Evolutionary conservation across 2,888 invertebrate genomes (phyloP).

Genomic region (Agrypnus murinus): DNA sequence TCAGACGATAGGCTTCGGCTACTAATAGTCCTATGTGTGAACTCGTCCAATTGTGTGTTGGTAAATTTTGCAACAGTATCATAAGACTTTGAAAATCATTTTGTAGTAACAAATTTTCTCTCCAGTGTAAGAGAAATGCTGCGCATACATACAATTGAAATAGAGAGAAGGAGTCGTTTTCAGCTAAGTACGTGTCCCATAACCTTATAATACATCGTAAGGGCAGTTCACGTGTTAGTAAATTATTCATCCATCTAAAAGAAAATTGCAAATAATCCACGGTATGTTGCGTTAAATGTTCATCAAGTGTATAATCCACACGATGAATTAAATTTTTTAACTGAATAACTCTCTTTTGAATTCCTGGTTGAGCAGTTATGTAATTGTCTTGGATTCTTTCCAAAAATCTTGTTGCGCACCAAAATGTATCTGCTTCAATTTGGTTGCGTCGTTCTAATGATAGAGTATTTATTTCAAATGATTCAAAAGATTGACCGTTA

Average conservation of each 20-base stretch:
- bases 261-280: constrained; percentile 99
- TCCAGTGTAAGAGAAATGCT: constrained; percentile 97
- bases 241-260: constrained; percentile 99
- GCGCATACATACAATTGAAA: constrained; percentile 99
- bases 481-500: constrained; percentile 85
- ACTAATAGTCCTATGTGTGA: constrained; percentile 95
- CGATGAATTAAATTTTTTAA: constrained; percentile 95
- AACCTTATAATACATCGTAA: constrained; percentile 97
- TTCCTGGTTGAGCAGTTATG: constrained; percentile 99
- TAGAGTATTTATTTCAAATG: constrained; percentile 87
- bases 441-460: constrained; percentile 84
- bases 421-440: constrained; percentile 99
- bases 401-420: constrained; percentile 97
- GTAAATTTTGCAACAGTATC: constrained; percentile 97
- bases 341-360: constrained; percentile 97
- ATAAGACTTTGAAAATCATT: constrained; percentile 98
- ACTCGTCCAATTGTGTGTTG: constrained; percentile 97
- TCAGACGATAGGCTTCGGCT: constrained; percentile 97
- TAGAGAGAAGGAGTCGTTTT: constrained; percentile 95
- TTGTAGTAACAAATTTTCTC: constrained; percentile 90
- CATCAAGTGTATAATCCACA: constrained; percentile 94
- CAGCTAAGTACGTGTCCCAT: constrained; percentile 99
- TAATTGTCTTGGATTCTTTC: constrained; percentile 99
- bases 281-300: constrained; percentile 92
- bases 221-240: constrained; percentile 97